These are phyloP conservation scores for Urocitellus parryii DNA, from an alignment of 2,113 vertebrate genomes.

Conservation along the genomic window DNA sequence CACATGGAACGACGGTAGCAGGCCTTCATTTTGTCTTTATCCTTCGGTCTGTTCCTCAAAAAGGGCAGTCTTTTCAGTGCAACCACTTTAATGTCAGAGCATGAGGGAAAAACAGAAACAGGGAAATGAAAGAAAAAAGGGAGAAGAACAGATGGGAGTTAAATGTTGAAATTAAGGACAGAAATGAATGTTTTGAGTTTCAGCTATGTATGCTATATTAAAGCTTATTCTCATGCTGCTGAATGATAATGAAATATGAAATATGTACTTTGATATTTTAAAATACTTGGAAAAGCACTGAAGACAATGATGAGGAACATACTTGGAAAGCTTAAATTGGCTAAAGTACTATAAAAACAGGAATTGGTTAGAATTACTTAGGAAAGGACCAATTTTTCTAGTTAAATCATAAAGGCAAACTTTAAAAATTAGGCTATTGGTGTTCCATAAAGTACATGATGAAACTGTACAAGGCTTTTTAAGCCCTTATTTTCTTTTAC, in stretches of 20 bases:
- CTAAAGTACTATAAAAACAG: slow-evolving; percentile 60
- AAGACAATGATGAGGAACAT: slow-evolving; percentile 81
- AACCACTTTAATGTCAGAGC: slow-evolving; percentile 95
- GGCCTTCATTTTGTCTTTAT: slow-evolving; percentile 99
- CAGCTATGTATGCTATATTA: slow-evolving; percentile 87
- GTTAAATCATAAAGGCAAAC: slow-evolving; percentile 57
- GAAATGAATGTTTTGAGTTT: slow-evolving; percentile 91
- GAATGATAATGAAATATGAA: slow-evolving; percentile 86
- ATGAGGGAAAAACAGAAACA: slow-evolving; percentile 92
- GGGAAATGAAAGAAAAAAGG: slow-evolving; percentile 90
- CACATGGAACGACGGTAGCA: slow-evolving; percentile 99
- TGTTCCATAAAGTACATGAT: neutral
- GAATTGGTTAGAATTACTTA: slow-evolving; percentile 47
- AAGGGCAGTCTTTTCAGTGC: slow-evolving; percentile 99
- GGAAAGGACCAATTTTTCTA: neutral
- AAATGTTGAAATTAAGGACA: slow-evolving; percentile 93
- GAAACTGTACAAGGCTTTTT: slow-evolving; percentile 55
- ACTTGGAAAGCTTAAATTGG: slow-evolving; percentile 65
- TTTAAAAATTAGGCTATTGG: slow-evolving; percentile 57
- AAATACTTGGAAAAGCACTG: slow-evolving; percentile 81
- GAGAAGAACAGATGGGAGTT: slow-evolving; percentile 97
- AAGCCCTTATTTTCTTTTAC: slow-evolving; percentile 56
- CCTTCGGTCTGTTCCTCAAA: slow-evolving; percentile 99
- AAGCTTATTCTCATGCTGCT: slow-evolving; percentile 81
- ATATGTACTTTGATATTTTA: slow-evolving; percentile 77